phyloP scores from a whole-genome alignment of 2,888 invertebrate species.

The Timandra comae region DNA sequence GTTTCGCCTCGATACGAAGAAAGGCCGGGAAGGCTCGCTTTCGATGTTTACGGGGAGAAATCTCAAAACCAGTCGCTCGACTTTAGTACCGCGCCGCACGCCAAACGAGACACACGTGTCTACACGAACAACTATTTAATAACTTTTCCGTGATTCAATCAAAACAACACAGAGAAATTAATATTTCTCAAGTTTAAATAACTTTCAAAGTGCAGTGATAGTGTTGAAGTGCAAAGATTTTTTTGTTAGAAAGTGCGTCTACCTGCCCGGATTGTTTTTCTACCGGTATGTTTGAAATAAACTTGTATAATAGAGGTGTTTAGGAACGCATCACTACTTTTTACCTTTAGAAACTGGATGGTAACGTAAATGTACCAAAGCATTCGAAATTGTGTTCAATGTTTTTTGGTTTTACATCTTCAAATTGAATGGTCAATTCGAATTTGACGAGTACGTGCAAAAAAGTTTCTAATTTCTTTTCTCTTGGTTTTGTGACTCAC shows the following conservation, averaged over 20 bases:
- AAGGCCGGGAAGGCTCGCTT: slow-evolving; percentile 67
- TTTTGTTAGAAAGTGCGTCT: slow-evolving; percentile 47
- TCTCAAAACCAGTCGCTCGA: slow-evolving; percentile 59
- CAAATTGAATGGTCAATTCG: too few relatives aligned
- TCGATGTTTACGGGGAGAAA: slow-evolving; percentile 75
- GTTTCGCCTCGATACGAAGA: slow-evolving; percentile 63
- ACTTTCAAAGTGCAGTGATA: background rate
- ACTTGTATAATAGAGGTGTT: slow-evolving; percentile 45
- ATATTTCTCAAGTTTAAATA: background rate
- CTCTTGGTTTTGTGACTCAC: too few relatives aligned
- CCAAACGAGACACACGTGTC: slow-evolving; percentile 31
- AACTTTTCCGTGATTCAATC: slow-evolving; percentile 24
- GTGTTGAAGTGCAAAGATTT: slow-evolving; percentile 12
- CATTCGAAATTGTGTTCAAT: slow-evolving; percentile 2
- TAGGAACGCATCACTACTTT: slow-evolving; percentile 34
- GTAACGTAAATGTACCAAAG: slow-evolving; percentile 6
- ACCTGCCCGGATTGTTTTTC: slow-evolving; percentile 50
- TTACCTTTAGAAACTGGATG: slow-evolving; percentile 5
- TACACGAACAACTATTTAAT: slow-evolving; percentile 8
- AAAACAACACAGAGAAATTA: slow-evolving; percentile 3
- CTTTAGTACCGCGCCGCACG: slow-evolving; percentile 47
- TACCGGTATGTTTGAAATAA: slow-evolving; percentile 52
- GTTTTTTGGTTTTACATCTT: background rate
- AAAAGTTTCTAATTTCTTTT: too few relatives aligned
- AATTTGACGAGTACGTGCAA: too few relatives aligned